Base-by-base conservation (phyloP, 2,113 vertebrate species). In the Cnemophilus loriae region DNA sequence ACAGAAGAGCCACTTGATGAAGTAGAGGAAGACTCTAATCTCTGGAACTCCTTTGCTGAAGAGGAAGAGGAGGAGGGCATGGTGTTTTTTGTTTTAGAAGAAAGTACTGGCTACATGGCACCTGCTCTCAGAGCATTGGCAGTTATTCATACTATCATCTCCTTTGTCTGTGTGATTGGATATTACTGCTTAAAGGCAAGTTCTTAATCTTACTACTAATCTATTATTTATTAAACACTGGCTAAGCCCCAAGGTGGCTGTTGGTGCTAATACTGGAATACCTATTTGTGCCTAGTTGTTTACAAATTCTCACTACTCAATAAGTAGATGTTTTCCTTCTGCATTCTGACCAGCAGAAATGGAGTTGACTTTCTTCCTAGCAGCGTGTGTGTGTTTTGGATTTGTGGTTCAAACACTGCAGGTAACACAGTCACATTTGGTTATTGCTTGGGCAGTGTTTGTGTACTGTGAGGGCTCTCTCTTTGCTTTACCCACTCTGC, bases 41-140 rank as follows among this genome's bases (percentile, higher is more conserved):
- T 99, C 52, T 99, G 99, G 99, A 98, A 98, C 21, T 98, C 98
- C 85, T 99, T 98, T 81, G 98, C 98, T 68, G 99, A 99, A 19
- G 99, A 99, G 15, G 99, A 99, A 33, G 98, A 98, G 49, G 98
- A 98, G 20, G 98, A 98, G 24, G 98, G 98, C 0, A 97, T 99
- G 33, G 99, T 99, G 87, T 99, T 99, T 96, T 99, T 99, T 68
- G 98, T 99, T 64, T 97, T 99, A 90, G 99, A 99, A 97, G 99
- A 99, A 97, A 99, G 98, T 95, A 99, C 99, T 0, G 99, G 99
- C 33, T 99, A 99, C 87, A 99, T 99, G 99, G 99, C 99, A 1
- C 99, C 99, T 5, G 97, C 99, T 1, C 97, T 99, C 60, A 98
- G 99, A 81, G 99, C 98, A 73, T 69, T 99, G 83, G 99, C 99